Percentiles rank a stretch among this genome's conserved stretches.
Evolutionary conservation across 1,140 invertebrate genomes (phyloP).

Genomic region (Limonius californicus): DNA sequence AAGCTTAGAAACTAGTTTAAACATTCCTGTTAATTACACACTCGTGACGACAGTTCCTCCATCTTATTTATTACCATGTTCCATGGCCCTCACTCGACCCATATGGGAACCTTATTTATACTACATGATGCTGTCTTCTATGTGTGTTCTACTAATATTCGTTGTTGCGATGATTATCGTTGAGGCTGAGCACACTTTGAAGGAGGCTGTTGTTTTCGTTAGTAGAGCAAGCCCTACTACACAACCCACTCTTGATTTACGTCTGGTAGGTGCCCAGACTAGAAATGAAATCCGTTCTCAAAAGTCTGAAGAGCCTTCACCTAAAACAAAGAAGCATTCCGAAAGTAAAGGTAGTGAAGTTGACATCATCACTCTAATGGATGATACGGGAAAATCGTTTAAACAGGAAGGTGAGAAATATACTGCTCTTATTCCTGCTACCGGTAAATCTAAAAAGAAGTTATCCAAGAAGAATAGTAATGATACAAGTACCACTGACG

Average conservation of each 20-base stretch:
- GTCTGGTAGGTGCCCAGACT: conserved; percentile 42
- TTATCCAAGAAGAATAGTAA: conserved; percentile 30
- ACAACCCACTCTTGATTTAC: conserved; percentile 59
- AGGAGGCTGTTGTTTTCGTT: conserved; percentile 41
- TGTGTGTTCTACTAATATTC: conserved; percentile 61
- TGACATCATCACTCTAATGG: background rate
- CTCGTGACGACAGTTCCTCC: conserved; percentile 78
- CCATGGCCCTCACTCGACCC: conserved; percentile 69
- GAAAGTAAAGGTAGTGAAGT: conserved; percentile 14
- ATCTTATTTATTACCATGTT: conserved; percentile 70
- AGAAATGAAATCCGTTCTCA: conserved; percentile 37
- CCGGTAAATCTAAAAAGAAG: conserved; percentile 41
- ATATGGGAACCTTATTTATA: conserved; percentile 74
- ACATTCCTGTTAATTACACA: conserved; percentile 63
- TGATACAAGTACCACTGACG: conserved; percentile 11
- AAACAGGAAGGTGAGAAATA: conserved; percentile 31
- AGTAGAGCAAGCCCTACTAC: conserved; percentile 47
- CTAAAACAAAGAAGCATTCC: conserved; percentile 9
- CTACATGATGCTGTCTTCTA: conserved; percentile 61
- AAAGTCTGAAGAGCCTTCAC: conserved; percentile 30
- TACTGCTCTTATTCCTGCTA: conserved; percentile 38
- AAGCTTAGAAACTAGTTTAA: conserved; percentile 57
- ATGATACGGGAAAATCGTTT: conserved; percentile 12
- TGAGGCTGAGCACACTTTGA: conserved; percentile 70
- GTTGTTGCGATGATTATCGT: conserved; percentile 68